Evolutionary conservation across 2,888 invertebrate genomes (phyloP), one percentile per base, ranked within the genome.

Genomic region (Tortrix viridana): DNA sequence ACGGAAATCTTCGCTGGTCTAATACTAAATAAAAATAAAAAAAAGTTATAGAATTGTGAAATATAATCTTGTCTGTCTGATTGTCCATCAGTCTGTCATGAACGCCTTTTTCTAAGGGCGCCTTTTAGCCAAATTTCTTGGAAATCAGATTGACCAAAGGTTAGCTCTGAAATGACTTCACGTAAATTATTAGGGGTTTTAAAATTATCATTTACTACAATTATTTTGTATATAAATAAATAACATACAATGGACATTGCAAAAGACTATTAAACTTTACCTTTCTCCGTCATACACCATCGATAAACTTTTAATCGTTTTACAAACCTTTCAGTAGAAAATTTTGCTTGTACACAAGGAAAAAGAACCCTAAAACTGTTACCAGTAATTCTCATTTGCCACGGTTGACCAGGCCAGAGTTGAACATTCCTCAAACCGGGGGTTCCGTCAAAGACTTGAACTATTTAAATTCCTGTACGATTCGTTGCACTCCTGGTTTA

Each of bases 401-500:
- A 52, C 38, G 52, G 56, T 9, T 52, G 62, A 60, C 54, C 60
- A 48, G 47, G 18, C 18, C 61, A 62, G 53, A 32, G 53, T 58
- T 63, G 47, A 52, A 47, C 56, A 71, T 73, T 68, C 71, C 71
- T 58, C 16, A 55, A 53, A 67, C 53, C 56, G 65, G 65, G 60
- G 64, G 65, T 54, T 50, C 62, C 65, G 69, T 67, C 59, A 84
- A 85, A 89, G 82, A 83, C 84, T 82, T 82, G 86, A 90, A 90
- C 92, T 89, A 92, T 89, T 91, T 89, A 89, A 90, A 92, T 92
- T 92, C 92, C 91, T 69, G 84, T 89, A 75, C 86, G 90, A 92
- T 90, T 92, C 92, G 92, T 92, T 92, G 92, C 92, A 81, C 85
- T 79, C 81, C 85, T 92, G 89, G 86, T 92, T 92, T 91, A 92